Evolutionary conservation across 1,140 invertebrate species (phyloP).

Genomic region (Parasteatoda tepidariorum): DNA sequence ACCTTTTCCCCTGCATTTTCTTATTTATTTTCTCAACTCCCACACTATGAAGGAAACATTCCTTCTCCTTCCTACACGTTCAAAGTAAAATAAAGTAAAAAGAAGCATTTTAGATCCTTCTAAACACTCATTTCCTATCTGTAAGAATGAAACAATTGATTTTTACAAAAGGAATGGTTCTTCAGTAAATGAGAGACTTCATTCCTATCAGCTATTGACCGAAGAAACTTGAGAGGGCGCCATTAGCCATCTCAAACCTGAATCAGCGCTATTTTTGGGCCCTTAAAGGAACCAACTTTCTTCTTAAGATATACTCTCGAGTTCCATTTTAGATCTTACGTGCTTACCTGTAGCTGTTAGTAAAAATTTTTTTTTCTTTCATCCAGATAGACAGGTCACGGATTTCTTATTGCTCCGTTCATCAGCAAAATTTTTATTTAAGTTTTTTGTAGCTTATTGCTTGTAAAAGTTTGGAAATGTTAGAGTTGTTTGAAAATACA

Average conservation of each 20-base stretch:
- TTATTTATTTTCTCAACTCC: not conserved
- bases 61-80: not conserved
- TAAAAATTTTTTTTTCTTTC: too few relatives aligned
- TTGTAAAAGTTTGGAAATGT: too few relatives aligned
- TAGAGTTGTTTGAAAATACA: too few relatives aligned
- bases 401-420: too few relatives aligned
- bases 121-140: too few relatives aligned
- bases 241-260: conserved; percentile 11
- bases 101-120: too few relatives aligned
- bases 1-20: not conserved
- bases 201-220: not conserved
- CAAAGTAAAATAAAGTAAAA: too few relatives aligned
- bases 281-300: conserved; percentile 12
- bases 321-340: not conserved
- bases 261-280: conserved; percentile 36
- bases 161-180: too few relatives aligned
- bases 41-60: not conserved
- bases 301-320: conserved; percentile 4
- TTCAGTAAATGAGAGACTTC: conserved; percentile 3
- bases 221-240: not conserved
- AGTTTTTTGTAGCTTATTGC: too few relatives aligned
- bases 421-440: too few relatives aligned
- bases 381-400: too few relatives aligned
- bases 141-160: too few relatives aligned
- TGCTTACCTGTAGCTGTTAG: conserved; percentile 21